Percentiles rank a stretch among this genome's conserved stretches.
These are phyloP conservation scores for Nipponacmea schrenckii DNA, from an alignment of 2,888 invertebrate genomes.

Conservation along the genomic window DNA sequence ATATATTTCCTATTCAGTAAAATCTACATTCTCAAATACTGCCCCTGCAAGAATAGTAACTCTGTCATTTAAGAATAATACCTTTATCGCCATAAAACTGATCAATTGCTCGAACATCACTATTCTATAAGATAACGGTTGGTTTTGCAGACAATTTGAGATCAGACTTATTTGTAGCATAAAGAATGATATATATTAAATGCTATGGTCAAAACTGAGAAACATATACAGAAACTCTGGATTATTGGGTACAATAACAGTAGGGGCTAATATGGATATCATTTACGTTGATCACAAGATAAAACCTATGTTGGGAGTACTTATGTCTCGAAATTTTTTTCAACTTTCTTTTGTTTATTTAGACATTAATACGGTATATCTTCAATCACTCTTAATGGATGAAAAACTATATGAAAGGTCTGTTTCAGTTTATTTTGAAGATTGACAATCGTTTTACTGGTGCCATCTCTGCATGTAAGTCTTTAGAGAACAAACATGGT, in stretches of 20 bases:
- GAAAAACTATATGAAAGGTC: neutral
- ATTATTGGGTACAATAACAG: slow-evolving; percentile 5
- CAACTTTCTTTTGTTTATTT: neutral
- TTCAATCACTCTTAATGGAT: neutral
- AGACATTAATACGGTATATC: neutral
- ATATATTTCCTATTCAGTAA: no score
- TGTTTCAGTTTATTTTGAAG: neutral
- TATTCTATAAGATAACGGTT: no score
- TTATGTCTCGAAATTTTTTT: no score
- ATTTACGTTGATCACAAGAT: neutral
- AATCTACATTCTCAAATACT: no score
- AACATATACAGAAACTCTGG: neutral
- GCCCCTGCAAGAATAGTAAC: no score
- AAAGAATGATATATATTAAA: no score
- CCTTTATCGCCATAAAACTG: no score
- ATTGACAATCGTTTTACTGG: slow-evolving; percentile 5
- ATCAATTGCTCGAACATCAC: no score
- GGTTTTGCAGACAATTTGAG: no score
- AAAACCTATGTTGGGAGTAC: neutral
- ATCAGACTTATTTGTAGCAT: no score
- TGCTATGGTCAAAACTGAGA: no score
- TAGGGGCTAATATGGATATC: neutral
- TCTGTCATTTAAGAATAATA: no score
- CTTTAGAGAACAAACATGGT: neutral
- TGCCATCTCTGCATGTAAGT: slow-evolving; percentile 1